Evolutionary conservation across 2,113 vertebrate genomes (phyloP), one percentile per base, ranked within the genome.

Genomic region (Corvus moneduloides): DNA sequence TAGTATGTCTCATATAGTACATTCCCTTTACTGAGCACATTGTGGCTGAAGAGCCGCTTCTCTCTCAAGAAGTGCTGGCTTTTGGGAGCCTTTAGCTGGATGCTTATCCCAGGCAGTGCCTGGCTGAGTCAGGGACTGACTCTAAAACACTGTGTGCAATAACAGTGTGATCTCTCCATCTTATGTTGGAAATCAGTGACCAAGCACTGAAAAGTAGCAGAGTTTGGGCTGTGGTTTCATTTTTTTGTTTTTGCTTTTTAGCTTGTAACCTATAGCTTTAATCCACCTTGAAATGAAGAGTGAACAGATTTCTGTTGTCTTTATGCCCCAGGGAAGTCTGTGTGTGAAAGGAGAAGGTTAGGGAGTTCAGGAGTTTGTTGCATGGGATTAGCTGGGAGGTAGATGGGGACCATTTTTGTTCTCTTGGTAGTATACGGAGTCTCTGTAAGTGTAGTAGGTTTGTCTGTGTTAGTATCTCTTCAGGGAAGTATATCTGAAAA

Each of bases 111-210:
- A 24, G 43, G 37, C 11, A 55, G 39, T 30, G 46, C 41, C 21
- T 54, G 49, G 17, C 26, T 51, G 83, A 35, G n/a, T 35, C 1
- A 13, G 49, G 43, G 35, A 14, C 16, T 77, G 74, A 27, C 37
- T 21, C 37, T 44, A 23, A 46, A 63, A 5, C 52, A 5, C 15
- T 12, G 10, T 1, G 6, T 32, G 15, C 9, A 16, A 5, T 8
- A 52, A 22, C 0, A 2, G 15, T 1, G 0, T 32, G 33, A 39
- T 20, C 32, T 73, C 27, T 51, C 49, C 48, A 43, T 28, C 2
- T 62, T 7, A 11, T 6, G 16, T 27, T 64, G 46, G 33, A 69
- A 85, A 58, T 48, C 16, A 15, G 10, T 35, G 35, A 26, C 17
- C 4, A 43, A 49, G 37, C n/a, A 22, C 16, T 56, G n/a, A 41